phyloP scores from a whole-genome alignment of 2,797 vertebrate genomes.

The Acomys russatus region DNA sequence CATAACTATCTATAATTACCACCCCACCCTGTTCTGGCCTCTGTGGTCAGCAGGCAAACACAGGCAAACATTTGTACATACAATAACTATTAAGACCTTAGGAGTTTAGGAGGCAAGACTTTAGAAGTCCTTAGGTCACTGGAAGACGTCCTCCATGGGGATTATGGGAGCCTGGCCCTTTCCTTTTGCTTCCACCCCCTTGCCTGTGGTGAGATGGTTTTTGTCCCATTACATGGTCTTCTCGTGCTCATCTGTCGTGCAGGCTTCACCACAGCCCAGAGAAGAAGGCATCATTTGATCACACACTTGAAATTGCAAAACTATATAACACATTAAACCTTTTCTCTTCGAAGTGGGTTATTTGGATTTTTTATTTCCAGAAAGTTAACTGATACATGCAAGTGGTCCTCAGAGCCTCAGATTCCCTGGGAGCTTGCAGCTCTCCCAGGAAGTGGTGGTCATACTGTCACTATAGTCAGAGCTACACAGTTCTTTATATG shows the following conservation, averaged over 20 bases:
- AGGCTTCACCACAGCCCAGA: not conserved
- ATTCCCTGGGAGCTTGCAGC: too few relatives aligned
- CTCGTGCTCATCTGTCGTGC: not conserved
- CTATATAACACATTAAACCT: not conserved
- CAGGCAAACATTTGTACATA: not conserved
- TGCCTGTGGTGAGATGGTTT: not conserved
- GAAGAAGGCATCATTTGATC: not conserved
- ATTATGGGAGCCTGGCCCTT: not conserved
- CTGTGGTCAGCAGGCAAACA: not conserved
- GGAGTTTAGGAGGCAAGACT: not conserved
- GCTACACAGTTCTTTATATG: too few relatives aligned
- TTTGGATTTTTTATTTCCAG: not conserved
- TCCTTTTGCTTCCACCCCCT: not conserved
- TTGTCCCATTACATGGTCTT: accelerated
- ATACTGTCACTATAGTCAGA: not conserved
- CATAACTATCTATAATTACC: not conserved
- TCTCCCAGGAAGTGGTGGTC: not conserved
- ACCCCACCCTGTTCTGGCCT: not conserved
- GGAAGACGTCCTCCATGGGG: not conserved
- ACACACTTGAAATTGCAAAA: not conserved
- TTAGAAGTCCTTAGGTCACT: not conserved
- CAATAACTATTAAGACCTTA: not conserved
- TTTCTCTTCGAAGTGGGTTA: not conserved
- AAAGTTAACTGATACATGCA: not conserved
- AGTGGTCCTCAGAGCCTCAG: not conserved